Evolutionary conservation across 1,140 invertebrate genomes (phyloP).

Genomic region (Hycleus cichorii): DNA sequence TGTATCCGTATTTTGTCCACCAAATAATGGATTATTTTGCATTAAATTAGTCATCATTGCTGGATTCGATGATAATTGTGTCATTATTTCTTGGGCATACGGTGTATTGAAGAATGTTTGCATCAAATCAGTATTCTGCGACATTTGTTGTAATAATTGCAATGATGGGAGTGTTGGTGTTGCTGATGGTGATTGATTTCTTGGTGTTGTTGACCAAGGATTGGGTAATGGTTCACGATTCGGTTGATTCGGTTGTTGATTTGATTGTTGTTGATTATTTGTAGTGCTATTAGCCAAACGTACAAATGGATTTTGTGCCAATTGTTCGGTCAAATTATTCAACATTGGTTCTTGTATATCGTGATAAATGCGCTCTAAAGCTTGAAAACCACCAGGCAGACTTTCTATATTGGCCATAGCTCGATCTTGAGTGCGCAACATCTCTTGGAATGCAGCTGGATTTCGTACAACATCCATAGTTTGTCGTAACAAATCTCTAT

Average conservation of each 20-base stretch:
- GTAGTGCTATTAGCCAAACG: constrained; percentile 35
- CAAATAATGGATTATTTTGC: no score
- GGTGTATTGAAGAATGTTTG: constrained; percentile 84
- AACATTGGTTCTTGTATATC: constrained; percentile 98
- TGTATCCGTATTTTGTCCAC: constrained; percentile 65
- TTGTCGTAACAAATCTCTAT: constrained; percentile 88
- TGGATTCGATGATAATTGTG: no score
- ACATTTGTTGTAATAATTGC: constrained; percentile 67
- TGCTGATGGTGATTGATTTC: constrained; percentile 10
- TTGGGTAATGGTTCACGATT: constrained; percentile 72
- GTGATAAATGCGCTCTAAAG: constrained; percentile 91
- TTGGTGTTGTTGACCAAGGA: neutral
- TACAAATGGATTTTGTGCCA: constrained; percentile 77
- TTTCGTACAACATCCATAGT: constrained; percentile 95
- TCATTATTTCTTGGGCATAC: constrained; percentile 42
- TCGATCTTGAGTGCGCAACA: constrained; percentile 94
- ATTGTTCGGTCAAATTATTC: constrained; percentile 83
- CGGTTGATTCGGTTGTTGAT: constrained; percentile 35
- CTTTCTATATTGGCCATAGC: constrained; percentile 94
- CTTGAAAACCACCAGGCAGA: constrained; percentile 89
- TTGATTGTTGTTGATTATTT: constrained; percentile 1
- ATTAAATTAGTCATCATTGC: no score
- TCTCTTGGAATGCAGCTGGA: constrained; percentile 92
- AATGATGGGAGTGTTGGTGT: no score
- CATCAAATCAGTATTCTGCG: constrained; percentile 82